Base-by-base conservation (phyloP, 2,113 vertebrate species). In the Rhagologus leucostigma region DNA sequence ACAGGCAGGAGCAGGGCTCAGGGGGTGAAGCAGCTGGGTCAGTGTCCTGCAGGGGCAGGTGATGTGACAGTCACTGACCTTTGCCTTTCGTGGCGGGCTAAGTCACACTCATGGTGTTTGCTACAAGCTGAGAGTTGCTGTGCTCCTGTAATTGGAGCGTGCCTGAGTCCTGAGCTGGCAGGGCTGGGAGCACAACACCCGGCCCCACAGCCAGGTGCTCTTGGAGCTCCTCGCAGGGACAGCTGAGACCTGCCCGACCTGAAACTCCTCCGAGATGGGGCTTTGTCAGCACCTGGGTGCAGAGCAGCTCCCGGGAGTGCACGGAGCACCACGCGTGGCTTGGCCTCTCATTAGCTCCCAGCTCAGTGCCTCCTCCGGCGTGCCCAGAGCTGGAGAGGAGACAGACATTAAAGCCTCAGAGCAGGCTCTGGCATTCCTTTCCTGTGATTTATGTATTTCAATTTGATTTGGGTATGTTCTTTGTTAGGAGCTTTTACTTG, bases 101-200 rank as follows among this genome's bases (percentile, higher is more conserved):
- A 35, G 26, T 35, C 18, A 10, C 1, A 0, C 52, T 21, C 27
- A 19, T 8, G 27, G 11, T 39, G 73, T 68, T 67, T 11, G 42
- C 47, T 47, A 7, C 27, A 17, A 33, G 68, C 27, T 53, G 62
- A 32, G 52, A 4, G 39, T 18, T 71, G 44, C 42, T 13, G 22
- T 22, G 65, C 13, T 69, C n/a, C 86, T 73, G 35, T 41, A 16
- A 20, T 3, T 33, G 24, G 6, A 41, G 41, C 0, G 0, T 33
- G 33, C 16, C 49, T 0, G 0, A 60, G 60, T 35, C 12, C 46
- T 30, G 39, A 50, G 1, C 3, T 0, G 1, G 5, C 55, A 0
- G 1, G 55, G 26, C 44, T 52, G 75, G 59, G 44, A 78, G 62
- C 55, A 13, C 24, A 35, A 1, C 44, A 10, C 49, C 41, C 9